Percentiles rank a stretch among this genome's conserved stretches.
Conservation (phyloP, 1,140 invertebrate genomes). For the Dendrolimus punctatus region DNA sequence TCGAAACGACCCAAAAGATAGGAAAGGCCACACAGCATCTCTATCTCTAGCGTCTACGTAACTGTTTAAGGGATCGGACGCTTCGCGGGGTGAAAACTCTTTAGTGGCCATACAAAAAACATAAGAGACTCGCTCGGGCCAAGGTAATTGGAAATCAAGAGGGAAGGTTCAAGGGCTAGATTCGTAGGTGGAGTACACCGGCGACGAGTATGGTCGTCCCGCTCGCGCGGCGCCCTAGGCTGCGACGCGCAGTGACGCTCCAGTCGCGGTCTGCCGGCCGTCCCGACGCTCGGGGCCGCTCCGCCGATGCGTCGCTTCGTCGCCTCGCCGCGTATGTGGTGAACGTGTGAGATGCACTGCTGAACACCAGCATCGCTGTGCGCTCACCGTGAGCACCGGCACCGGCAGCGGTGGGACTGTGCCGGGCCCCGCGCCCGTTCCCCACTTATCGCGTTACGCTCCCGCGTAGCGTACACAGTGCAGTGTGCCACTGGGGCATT, state of each 20-base stretch:
- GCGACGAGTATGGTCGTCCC: slow-evolving; percentile 49
- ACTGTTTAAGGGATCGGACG: slow-evolving; percentile 42
- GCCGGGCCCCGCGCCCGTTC: slow-evolving; percentile 8
- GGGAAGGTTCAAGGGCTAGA: slow-evolving; percentile 60
- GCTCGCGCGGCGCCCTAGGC: slow-evolving; percentile 58
- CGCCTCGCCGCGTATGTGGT: slow-evolving; percentile 37
- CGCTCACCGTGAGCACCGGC: slow-evolving; percentile 18
- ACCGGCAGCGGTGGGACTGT: neutral
- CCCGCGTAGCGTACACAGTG: slow-evolving; percentile 18
- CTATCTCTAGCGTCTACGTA: slow-evolving; percentile 57
- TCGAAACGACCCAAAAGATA: slow-evolving; percentile 38
- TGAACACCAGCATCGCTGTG: slow-evolving; percentile 29
- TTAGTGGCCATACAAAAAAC: slow-evolving; percentile 40
- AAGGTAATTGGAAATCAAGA: slow-evolving; percentile 56
- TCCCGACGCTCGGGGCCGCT: slow-evolving; percentile 62
- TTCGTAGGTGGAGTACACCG: slow-evolving; percentile 36
- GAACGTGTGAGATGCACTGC: slow-evolving; percentile 51
- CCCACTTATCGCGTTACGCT: slow-evolving; percentile 5
- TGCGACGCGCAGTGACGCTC: slow-evolving; percentile 55
- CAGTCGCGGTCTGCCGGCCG: slow-evolving; percentile 68
- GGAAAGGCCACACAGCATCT: slow-evolving; percentile 59
- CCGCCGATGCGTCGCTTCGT: slow-evolving; percentile 27
- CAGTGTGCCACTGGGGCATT: slow-evolving; percentile 49
- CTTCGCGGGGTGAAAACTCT: slow-evolving; percentile 59
- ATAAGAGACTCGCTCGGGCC: slow-evolving; percentile 35